A percentile compares a stretch with the other conserved stretches of the same genome.
These are phyloP conservation scores for Saturnia pavonia DNA, from an alignment of 2,888 invertebrate genomes.

Conservation along the genomic window DNA sequence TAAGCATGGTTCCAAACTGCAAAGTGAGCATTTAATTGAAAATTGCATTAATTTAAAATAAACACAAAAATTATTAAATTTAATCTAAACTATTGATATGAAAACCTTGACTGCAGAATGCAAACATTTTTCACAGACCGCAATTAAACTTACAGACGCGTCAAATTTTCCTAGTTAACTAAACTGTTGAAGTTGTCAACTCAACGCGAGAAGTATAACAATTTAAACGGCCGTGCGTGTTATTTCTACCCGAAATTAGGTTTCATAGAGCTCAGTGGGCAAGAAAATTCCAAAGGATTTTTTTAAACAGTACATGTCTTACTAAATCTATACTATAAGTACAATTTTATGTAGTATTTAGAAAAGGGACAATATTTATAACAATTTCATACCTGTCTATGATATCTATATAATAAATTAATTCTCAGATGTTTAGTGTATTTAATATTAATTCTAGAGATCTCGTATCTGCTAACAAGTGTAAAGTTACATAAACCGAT, in stretches of 20 bases:
- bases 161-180: slow-evolving; percentile 30
- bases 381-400: not conserved
- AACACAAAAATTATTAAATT: not conserved
- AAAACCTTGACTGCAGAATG: slow-evolving; percentile 9
- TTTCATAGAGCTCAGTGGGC: not conserved
- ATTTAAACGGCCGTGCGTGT: slow-evolving; percentile 14
- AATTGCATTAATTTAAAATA: too few species aligned
- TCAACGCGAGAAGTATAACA: slow-evolving; percentile 12
- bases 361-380: not conserved
- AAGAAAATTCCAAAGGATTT: too few species aligned
- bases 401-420: too few species aligned
- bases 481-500: not conserved
- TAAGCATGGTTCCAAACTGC: too few species aligned
- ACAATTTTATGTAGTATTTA: not conserved
- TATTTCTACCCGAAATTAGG: slow-evolving; percentile 17
- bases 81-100: not conserved
- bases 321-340: not conserved
- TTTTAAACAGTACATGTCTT: too few species aligned
- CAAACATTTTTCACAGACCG: slow-evolving; percentile 16
- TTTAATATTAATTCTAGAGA: not conserved
- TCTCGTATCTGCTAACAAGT: not conserved
- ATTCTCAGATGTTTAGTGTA: not conserved
- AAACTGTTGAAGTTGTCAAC: slow-evolving; percentile 24
- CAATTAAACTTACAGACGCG: slow-evolving; percentile 17
- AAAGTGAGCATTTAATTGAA: too few species aligned